Percentiles rank a stretch among this genome's conserved stretches.
Conservation (phyloP, 2,113 vertebrate genomes). For the Leiothrix lutea region DNA sequence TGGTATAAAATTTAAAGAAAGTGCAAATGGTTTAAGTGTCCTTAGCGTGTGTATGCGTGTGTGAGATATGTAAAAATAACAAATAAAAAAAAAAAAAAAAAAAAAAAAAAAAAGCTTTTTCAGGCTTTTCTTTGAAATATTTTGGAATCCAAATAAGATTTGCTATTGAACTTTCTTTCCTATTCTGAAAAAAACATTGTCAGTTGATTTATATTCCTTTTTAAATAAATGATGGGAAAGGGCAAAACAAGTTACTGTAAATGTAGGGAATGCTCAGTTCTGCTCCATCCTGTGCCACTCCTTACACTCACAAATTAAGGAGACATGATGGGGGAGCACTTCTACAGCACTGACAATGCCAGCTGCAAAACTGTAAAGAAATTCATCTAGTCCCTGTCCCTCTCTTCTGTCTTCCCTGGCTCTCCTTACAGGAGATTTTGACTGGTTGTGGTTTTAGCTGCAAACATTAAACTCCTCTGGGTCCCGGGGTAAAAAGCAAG, state of each 20-base stretch:
- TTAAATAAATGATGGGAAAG: not conserved
- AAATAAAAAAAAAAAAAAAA: not conserved
- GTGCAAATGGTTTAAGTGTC: not conserved
- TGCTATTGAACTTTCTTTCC: not conserved
- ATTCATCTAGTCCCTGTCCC: fast-evolving
- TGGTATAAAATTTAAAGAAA: not conserved
- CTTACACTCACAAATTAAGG: not conserved
- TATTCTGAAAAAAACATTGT: not conserved
- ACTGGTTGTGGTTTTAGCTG: not conserved
- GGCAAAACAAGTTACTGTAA: not conserved
- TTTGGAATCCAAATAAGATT: not conserved
- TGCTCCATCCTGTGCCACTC: not conserved
- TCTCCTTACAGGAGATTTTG: not conserved
- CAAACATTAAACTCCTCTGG: not conserved
- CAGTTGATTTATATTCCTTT: not conserved
- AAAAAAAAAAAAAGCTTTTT: not conserved
- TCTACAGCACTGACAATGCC: not conserved
- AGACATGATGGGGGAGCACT: fast-evolving
- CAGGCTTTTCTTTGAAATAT: not conserved
- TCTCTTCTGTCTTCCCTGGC: not conserved
- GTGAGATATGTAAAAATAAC: fast-evolving
- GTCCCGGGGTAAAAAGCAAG: not conserved
- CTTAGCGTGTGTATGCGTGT: fast-evolving
- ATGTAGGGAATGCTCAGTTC: fast-evolving
- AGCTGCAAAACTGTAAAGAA: not conserved